A percentile compares a stretch with the other conserved stretches of the same genome.
phyloP scores from a whole-genome alignment of 1,140 invertebrate genomes.

The Eciton burchellii region DNA sequence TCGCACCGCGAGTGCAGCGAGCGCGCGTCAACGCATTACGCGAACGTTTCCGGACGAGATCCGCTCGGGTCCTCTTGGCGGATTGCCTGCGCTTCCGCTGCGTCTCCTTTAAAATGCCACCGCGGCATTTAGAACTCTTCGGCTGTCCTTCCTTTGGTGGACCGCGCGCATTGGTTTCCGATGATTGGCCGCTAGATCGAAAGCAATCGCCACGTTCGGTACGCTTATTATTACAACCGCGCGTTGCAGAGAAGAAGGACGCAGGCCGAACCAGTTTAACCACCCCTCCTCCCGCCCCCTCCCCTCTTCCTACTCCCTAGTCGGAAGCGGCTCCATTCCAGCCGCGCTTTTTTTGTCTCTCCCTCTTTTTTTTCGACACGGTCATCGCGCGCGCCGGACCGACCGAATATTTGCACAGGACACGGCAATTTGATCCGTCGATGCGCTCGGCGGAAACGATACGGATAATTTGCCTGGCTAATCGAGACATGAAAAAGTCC shows the following conservation, averaged over 20 bases:
- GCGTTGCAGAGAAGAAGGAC: not conserved
- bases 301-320: no score
- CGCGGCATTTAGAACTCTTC: conserved; percentile 59
- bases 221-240: conserved; percentile 66
- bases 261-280: conserved; percentile 29
- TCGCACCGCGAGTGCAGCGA: not conserved
- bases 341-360: not conserved
- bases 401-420: conserved; percentile 36
- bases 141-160: conserved; percentile 1
- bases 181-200: conserved; percentile 80
- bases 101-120: conserved; percentile 45
- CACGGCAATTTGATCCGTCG: conserved; percentile 37
- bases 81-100: conserved; percentile 3
- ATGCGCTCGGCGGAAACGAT: conserved; percentile 18
- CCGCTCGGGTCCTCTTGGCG: not conserved
- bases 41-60: not conserved
- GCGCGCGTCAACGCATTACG: not conserved
- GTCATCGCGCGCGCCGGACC: conserved; percentile 12
- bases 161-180: conserved; percentile 79
- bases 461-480: conserved; percentile 28
- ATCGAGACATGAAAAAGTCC: conserved; percentile 30
- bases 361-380: not conserved
- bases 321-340: conserved; percentile 31
- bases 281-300: no score
- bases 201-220: conserved; percentile 76